Base-by-base conservation (phyloP, 2,888 invertebrate species). In the Notocelia uddmanniana region DNA sequence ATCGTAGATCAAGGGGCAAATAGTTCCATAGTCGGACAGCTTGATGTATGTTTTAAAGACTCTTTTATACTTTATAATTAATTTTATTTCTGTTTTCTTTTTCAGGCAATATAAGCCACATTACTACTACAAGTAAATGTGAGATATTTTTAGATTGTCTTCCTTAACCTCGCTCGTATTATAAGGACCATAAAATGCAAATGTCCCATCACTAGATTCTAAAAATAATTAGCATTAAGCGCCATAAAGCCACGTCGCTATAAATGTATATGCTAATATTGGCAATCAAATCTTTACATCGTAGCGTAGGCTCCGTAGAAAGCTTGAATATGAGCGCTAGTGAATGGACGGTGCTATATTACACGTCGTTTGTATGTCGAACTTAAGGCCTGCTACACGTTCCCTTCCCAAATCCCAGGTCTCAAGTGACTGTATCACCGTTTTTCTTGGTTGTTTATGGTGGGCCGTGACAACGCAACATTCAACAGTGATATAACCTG, bases 251-350 rank as follows among this genome's bases (percentile, higher is more conserved):
- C 59, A 55, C 31, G 21, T 15, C 18, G 63, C 59, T 45, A 58
- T 64, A 58, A 64, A 70, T 70, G 69, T 58, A 64, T 64, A 64
- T 63, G 69, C 69, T 58, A 64, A 66, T 66, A 71, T 45, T 59
- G 54, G 70, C 70, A 66, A 71, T 71, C 59, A 66, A 66, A 66
- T 45, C 59, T 66, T 21, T 41, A 71, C 58, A 66, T 59, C 62
- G 69, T 69, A 69, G 69, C 69, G 70, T 71, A 71, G 66, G 70
- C 64, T 63, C 66, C 66, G 74, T 89, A 91, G 91, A 91, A 91
- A 92, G 90, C 89, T 87, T 92, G 88, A 92, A 92, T n/a, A n/a
- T 91, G 90, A 86, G 86, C 80, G 78, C 80, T 82, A 81, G 87
- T 91, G 89, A 92, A 91, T 90, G 89, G 87, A 83, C 84, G 78